Evolutionary conservation across 2,888 invertebrate species (phyloP).

Genomic region (Lasioglossum oenotherae): DNA sequence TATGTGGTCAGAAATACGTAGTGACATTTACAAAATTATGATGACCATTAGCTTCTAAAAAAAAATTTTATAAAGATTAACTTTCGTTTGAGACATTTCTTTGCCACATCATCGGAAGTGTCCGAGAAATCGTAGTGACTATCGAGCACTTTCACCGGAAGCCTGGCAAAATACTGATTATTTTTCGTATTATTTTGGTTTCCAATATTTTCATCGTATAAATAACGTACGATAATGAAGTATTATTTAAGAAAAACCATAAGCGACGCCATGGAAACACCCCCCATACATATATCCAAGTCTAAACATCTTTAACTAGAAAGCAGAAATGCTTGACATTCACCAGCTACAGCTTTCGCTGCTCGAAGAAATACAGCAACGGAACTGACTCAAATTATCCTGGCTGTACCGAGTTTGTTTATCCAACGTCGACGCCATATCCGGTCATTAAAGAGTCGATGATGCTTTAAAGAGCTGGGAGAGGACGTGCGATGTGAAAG

Average conservation of each 20-base stretch:
- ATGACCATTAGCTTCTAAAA: too few species aligned
- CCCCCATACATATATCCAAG: not conserved
- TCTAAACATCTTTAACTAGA: not conserved
- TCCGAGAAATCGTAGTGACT: too few species aligned
- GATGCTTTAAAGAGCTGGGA: not conserved
- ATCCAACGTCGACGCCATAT: not conserved
- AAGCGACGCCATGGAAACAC: too few species aligned
- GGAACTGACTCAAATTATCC: not conserved
- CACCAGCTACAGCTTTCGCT: not conserved
- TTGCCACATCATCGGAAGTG: too few species aligned
- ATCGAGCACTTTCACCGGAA: too few species aligned
- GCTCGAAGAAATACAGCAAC: not conserved
- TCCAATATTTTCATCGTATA: not conserved
- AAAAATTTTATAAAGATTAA: too few species aligned
- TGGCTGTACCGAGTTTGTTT: slow-evolving; percentile 4
- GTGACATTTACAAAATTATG: too few species aligned
- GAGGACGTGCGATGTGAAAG: slow-evolving; percentile 60
- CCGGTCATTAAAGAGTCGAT: slow-evolving; percentile 30
- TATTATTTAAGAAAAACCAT: not conserved
- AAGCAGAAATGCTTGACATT: not conserved
- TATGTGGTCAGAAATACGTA: too few species aligned
- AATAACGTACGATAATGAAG: not conserved
- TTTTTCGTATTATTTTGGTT: not conserved
- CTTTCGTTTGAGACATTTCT: too few species aligned
- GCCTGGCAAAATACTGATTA: not conserved